Evolutionary conservation across 2,797 vertebrate species (phyloP).

Genomic region (Sebastes matsubarae): DNA sequence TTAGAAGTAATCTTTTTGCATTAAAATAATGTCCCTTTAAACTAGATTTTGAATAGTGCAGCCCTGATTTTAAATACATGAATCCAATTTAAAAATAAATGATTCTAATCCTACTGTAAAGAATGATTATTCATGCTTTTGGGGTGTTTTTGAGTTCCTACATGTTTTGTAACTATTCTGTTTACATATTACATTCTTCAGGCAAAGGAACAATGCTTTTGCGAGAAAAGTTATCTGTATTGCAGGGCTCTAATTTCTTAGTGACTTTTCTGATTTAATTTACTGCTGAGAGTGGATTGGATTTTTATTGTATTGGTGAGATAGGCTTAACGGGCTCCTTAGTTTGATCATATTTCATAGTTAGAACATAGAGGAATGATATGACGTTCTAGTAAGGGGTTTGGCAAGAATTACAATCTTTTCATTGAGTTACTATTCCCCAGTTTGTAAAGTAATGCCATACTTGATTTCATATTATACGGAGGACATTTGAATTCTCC

Average conservation of each 20-base stretch:
- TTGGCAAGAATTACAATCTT: not conserved
- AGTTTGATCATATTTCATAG: constrained; percentile 29
- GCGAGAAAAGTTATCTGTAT: not conserved
- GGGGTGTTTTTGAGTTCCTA: not conserved
- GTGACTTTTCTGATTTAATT: constrained; percentile 26
- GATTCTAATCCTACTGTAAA: not conserved
- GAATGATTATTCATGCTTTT: not conserved
- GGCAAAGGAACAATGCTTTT: not conserved
- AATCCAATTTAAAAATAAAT: not conserved
- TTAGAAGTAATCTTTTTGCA: not conserved
- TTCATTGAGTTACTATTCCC: not conserved
- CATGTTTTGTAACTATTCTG: not conserved
- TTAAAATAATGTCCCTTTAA: not conserved
- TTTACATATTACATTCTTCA: constrained; percentile 15
- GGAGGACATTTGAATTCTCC: not conserved
- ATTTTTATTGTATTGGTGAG: constrained; percentile 36
- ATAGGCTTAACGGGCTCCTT: not conserved
- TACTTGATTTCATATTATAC: not conserved
- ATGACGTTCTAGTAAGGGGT: not conserved
- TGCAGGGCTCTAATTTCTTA: constrained; percentile 10
- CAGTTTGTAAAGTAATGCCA: not conserved
- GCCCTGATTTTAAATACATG: not conserved
- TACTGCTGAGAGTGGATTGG: constrained; percentile 27
- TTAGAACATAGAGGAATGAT: constrained; percentile 1
- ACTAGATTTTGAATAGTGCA: not conserved